These are phyloP conservation scores for Lepidostoma basale DNA, from an alignment of 1,140 invertebrate genomes.

Conservation along the genomic window DNA sequence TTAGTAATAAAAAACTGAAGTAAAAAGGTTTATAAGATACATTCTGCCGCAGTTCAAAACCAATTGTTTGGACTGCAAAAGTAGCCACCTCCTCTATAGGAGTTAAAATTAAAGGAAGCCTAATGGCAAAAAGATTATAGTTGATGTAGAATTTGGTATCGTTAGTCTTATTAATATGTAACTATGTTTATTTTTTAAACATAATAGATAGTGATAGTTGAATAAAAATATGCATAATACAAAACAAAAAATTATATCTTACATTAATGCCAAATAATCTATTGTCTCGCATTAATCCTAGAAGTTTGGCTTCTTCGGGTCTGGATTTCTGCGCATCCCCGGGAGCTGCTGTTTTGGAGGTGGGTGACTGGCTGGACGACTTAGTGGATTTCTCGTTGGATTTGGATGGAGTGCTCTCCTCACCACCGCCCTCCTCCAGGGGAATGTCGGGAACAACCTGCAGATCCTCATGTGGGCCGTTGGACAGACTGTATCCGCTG, in stretches of 20 bases:
- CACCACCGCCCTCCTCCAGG: constrained; percentile 48
- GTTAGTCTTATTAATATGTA: no score
- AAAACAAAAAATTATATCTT: constrained; percentile 42
- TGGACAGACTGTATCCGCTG: constrained; percentile 52
- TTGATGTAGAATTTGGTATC: no score
- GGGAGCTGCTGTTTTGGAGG: background rate
- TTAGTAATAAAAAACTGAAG: no score
- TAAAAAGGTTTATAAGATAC: no score
- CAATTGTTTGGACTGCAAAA: no score
- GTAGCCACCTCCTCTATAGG: no score
- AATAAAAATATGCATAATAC: no score
- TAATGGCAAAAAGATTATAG: no score
- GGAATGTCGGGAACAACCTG: constrained; percentile 57
- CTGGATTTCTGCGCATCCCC: constrained; percentile 12
- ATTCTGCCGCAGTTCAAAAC: no score
- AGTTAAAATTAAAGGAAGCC: no score
- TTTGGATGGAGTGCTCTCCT: background rate
- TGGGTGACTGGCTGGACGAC: background rate
- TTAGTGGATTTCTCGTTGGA: constrained; percentile 6
- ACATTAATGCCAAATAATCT: constrained; percentile 50
- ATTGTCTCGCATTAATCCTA: constrained; percentile 48
- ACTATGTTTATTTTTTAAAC: no score
- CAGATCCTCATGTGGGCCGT: constrained; percentile 54
- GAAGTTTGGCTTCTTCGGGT: constrained; percentile 29
- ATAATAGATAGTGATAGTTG: no score